A percentile compares a stretch with the other conserved stretches of the same genome.
These are phyloP conservation scores for Helicorthomorpha holstii DNA, from an alignment of 1,140 invertebrate genomes.

Conservation along the genomic window DNA sequence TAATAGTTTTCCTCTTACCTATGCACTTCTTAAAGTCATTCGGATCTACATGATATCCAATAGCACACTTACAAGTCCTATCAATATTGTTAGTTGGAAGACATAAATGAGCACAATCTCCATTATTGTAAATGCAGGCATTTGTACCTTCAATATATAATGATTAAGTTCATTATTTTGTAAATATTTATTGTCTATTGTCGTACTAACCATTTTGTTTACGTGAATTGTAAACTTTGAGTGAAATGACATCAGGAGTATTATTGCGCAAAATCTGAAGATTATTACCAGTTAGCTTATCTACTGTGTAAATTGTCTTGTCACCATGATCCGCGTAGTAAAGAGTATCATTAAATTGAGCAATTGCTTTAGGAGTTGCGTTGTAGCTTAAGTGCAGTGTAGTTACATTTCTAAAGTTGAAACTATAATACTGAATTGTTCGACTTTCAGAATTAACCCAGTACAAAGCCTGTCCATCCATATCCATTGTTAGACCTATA, in stretches of 20 bases:
- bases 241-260: slow-evolving; percentile 43
- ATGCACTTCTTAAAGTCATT: slow-evolving; percentile 30
- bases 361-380: slow-evolving; percentile 32
- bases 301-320: slow-evolving; percentile 35
- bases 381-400: slow-evolving; percentile 24
- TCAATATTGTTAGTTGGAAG: slow-evolving; percentile 38
- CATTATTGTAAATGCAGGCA: slow-evolving; percentile 32
- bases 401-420: slow-evolving; percentile 27
- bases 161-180: not conserved
- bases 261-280: slow-evolving; percentile 34
- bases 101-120: slow-evolving; percentile 59
- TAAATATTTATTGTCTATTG: not conserved
- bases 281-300: slow-evolving; percentile 29
- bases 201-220: slow-evolving; percentile 28
- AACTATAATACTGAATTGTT: slow-evolving; percentile 43
- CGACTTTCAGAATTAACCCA: slow-evolving; percentile 33
- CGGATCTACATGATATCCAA: slow-evolving; percentile 43
- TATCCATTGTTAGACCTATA: slow-evolving; percentile 42
- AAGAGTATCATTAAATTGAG: slow-evolving; percentile 35
- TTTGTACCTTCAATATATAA: slow-evolving; percentile 20
- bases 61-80: slow-evolving; percentile 52
- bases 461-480: slow-evolving; percentile 41
- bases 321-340: slow-evolving; percentile 41
- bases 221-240: slow-evolving; percentile 50
- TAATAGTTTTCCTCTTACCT: slow-evolving; percentile 20